Percentiles rank a stretch among this genome's conserved stretches.
phyloP scores from a whole-genome alignment of 2,113 vertebrate genomes.

The Lagopus leucura region DNA sequence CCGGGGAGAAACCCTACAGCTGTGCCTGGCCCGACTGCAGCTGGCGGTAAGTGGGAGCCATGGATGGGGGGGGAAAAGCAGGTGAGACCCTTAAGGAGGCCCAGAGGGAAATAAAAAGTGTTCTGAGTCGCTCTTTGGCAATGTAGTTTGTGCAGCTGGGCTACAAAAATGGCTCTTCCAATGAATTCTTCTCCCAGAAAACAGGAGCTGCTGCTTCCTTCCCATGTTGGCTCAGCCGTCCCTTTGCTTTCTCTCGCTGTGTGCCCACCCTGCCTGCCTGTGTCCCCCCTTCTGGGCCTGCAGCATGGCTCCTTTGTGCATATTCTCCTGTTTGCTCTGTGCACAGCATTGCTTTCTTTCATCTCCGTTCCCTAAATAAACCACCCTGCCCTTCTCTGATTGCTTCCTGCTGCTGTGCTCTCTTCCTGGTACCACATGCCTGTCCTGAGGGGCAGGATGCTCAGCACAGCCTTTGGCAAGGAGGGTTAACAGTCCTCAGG shows the following conservation, averaged over 20 bases:
- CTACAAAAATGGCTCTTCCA: not conserved
- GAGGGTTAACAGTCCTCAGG: not conserved
- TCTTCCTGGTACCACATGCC: not conserved
- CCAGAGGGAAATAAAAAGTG: not conserved
- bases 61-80: not conserved
- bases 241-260: not conserved
- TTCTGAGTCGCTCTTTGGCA: not conserved
- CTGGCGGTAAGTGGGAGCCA: conserved; percentile 80
- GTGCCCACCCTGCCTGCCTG: not conserved
- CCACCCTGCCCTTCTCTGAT: not conserved
- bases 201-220: not conserved
- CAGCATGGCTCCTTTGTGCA: fast-evolving
- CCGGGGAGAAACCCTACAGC: conserved; percentile 86
- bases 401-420: not conserved
- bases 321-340: not conserved
- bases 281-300: not conserved
- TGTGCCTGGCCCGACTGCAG: conserved; percentile 89
- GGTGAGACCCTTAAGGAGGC: not conserved
- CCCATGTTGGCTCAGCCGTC: not conserved
- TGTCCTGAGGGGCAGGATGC: not conserved
- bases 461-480: not conserved
- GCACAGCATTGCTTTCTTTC: not conserved
- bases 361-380: not conserved
- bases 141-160: not conserved
- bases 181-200: not conserved